Percentiles rank a stretch among this genome's conserved stretches.
Conservation (phyloP, 2,888 invertebrate genomes). For the Parochlus steinenii region DNA sequence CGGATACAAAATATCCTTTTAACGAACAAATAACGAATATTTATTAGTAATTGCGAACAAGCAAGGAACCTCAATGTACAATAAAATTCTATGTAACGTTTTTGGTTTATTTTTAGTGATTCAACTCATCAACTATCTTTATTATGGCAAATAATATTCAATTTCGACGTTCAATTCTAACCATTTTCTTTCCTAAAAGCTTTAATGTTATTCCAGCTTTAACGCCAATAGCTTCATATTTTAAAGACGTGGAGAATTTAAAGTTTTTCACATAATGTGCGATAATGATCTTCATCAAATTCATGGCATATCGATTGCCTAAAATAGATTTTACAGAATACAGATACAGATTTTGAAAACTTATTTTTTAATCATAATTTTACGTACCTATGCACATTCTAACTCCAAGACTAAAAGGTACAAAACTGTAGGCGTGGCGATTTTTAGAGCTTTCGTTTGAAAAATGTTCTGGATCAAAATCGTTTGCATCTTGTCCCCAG, state of each 20-base stretch:
- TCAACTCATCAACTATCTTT: no score
- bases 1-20: no score
- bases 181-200: slow-evolving; percentile 5
- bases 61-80: no score
- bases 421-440: slow-evolving; percentile 32
- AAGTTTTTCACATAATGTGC: slow-evolving; percentile 12
- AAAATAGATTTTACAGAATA: slow-evolving; percentile 1
- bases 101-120: no score
- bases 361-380: not conserved
- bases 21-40: no score
- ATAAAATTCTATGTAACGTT: no score
- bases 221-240: slow-evolving; percentile 7
- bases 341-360: not conserved
- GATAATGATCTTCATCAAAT: slow-evolving; percentile 10
- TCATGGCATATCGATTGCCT: slow-evolving; percentile 12
- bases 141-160: no score
- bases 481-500: slow-evolving; percentile 39
- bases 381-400: slow-evolving; percentile 36
- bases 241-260: slow-evolving; percentile 10
- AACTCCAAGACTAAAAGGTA: slow-evolving; percentile 33
- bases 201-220: slow-evolving; percentile 11
- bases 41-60: no score
- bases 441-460: slow-evolving; percentile 31
- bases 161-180: no score
- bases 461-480: slow-evolving; percentile 42